Base-by-base conservation (phyloP, 2,888 invertebrate species). In the Dione vanillae region DNA sequence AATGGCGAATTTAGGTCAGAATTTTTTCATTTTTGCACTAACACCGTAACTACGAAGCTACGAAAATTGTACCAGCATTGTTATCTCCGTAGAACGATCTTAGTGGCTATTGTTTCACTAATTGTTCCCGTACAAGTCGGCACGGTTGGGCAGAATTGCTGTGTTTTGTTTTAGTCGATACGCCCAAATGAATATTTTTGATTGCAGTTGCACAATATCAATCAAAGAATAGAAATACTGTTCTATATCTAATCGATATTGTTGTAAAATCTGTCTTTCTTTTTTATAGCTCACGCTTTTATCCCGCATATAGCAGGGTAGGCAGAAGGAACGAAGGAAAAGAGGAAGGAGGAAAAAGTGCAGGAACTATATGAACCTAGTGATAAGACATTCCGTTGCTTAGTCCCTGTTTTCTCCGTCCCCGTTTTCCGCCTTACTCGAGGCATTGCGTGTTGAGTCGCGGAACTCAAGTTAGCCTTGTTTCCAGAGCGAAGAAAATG, bases 101-200 rank as follows among this genome's bases (percentile, higher is more conserved):
- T 52, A 54, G 65, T 43, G 47, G 72, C 72, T 58, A 65, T 72
- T 72, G 72, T 72, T 59, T 69, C 56, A 27, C 41, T 66, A 62
- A 69, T 69, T 69, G 69, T 72, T 69, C 45, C 41, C 35, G 54
- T 52, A 65, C 37, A 62, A 56, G 56, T 49, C 47, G 37, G 16
- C 40, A 37, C 37, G 37, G 40, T 40, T 16, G 47, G 14, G 40
- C 51, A 35, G 47, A 64, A 1, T 45, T 1, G 45, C 27, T 0
- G 45, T 56, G 56, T 45, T 45, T 61, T 61, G 61, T 61, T 61
- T n/a, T 27, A 61, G 45, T 6, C 45, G 27, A 43, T 61, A 61
- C 61, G 27, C 27, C 16, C 45, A 61, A 45, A 61, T 61, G 27
- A 45, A 61, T 45, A 61, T 45, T 61, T 61, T 61, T 43, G 43